A percentile compares a stretch with the other conserved stretches of the same genome.
Conservation (phyloP, 1,140 invertebrate species). For the Ostrea denselamellosa region DNA sequence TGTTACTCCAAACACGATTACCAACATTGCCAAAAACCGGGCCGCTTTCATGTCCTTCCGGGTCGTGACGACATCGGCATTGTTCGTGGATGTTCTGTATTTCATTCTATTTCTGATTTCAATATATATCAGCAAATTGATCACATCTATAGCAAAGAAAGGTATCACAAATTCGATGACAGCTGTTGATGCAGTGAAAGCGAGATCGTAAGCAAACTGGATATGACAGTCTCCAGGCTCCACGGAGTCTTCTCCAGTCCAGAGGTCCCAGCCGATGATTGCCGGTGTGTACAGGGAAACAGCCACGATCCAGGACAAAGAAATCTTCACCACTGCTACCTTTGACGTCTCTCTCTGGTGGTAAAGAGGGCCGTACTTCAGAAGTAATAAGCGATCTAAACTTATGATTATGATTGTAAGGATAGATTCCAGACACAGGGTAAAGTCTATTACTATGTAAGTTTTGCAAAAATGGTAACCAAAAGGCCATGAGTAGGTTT, state of each 20-base stretch:
- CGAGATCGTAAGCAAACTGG: slow-evolving; percentile 53
- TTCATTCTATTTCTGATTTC: slow-evolving; percentile 42
- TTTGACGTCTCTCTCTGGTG: slow-evolving; percentile 46
- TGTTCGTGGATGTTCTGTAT: background rate
- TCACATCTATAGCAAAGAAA: slow-evolving; percentile 41
- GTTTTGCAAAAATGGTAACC: slow-evolving; percentile 53
- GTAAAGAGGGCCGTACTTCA: slow-evolving; percentile 51
- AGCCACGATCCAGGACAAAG: slow-evolving; percentile 50
- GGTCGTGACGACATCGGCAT: background rate
- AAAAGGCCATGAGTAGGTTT: slow-evolving; percentile 50
- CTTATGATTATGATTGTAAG: slow-evolving; percentile 60
- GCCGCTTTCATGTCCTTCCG: slow-evolving; percentile 62
- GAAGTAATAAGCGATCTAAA: slow-evolving; percentile 54
- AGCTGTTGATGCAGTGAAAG: slow-evolving; percentile 47
- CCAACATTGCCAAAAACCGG: slow-evolving; percentile 60
- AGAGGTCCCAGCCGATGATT: slow-evolving; percentile 57
- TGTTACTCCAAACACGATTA: slow-evolving; percentile 59
- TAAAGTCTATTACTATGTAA: slow-evolving; percentile 56
- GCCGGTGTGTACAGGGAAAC: slow-evolving; percentile 59
- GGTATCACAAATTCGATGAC: slow-evolving; percentile 58
- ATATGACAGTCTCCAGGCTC: slow-evolving; percentile 54
- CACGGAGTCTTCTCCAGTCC: slow-evolving; percentile 40
- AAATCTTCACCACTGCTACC: slow-evolving; percentile 45
- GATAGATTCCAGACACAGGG: slow-evolving; percentile 54
- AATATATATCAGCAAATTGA: slow-evolving; percentile 45